Conservation (phyloP, 2,113 vertebrate species). For the Eleginops maclovinus region DNA sequence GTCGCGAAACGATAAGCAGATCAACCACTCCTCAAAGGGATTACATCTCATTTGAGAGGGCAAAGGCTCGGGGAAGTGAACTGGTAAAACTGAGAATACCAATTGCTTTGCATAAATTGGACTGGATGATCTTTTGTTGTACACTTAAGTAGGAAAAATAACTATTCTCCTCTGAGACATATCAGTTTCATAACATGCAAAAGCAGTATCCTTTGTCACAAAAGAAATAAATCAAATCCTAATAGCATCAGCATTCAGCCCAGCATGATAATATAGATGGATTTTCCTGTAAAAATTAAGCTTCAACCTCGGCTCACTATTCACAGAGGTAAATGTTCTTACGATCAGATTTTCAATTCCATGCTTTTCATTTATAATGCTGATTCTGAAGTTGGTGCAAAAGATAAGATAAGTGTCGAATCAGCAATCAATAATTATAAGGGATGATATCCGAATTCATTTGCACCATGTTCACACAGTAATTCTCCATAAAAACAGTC, state of each 20-base stretch:
- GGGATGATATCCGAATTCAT: constrained; percentile 28
- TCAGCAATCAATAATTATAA: constrained; percentile 62
- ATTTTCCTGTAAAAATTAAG: not conserved
- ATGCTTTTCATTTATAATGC: not conserved
- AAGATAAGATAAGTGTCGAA: constrained; percentile 30
- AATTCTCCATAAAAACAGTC: constrained; percentile 9
- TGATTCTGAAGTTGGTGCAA: constrained; percentile 23
- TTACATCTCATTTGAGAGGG: constrained; percentile 70
- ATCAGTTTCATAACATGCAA: not conserved
- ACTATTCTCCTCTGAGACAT: not conserved
- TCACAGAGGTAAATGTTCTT: not conserved
- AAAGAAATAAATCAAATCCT: not conserved
- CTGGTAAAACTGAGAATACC: constrained; percentile 38
- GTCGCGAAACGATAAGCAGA: constrained; percentile 72
- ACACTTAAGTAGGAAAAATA: not conserved
- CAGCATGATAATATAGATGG: not conserved
- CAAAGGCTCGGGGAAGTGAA: constrained; percentile 35
- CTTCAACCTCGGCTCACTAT: constrained; percentile 12
- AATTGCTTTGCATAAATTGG: constrained; percentile 20
- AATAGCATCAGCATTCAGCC: not conserved
- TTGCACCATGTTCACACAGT: constrained; percentile 21
- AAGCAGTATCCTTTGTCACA: not conserved
- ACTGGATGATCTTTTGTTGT: not conserved
- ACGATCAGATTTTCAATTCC: not conserved
- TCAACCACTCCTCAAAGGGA: constrained; percentile 70